Percentiles rank a stretch among this genome's conserved stretches.
These are phyloP conservation scores for Andrena bicolor DNA, from an alignment of 2,888 invertebrate genomes.

Conservation along the genomic window DNA sequence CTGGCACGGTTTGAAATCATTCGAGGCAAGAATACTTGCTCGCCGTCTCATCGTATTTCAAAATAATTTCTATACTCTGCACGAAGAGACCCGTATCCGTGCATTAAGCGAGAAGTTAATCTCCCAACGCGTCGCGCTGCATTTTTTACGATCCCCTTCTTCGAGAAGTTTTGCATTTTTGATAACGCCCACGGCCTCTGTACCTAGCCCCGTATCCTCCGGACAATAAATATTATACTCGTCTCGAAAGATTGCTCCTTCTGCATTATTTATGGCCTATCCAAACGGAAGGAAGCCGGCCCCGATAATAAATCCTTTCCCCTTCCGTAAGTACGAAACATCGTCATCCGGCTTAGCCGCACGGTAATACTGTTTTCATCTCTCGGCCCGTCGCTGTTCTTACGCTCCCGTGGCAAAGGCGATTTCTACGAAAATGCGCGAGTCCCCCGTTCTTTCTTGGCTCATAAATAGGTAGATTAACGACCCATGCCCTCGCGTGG, in stretches of 20 bases:
- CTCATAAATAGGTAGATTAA: constrained; percentile 22
- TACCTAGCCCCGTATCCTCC: not conserved
- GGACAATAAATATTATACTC: constrained; percentile 32
- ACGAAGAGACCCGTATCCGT: not conserved
- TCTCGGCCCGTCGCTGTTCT: constrained; percentile 26
- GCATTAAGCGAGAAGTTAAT: constrained; percentile 27
- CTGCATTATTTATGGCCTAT: constrained; percentile 37
- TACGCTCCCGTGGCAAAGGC: constrained; percentile 20
- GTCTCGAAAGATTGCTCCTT: constrained; percentile 9
- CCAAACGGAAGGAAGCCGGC: constrained; percentile 40
- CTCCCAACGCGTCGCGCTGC: not conserved
- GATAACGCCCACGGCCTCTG: not conserved
- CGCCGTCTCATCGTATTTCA: not conserved
- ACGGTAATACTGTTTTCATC: constrained; percentile 50
- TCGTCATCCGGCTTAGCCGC: constrained; percentile 63
- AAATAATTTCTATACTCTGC: not conserved
- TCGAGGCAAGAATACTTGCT: not conserved
- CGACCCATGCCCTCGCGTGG: not conserved
- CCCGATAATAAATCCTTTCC: constrained; percentile 51
- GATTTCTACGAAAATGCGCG: constrained; percentile 24
- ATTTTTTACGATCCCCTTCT: constrained; percentile 14
- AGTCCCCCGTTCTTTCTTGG: not conserved
- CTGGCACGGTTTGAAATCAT: not conserved
- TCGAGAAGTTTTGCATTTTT: constrained; percentile 14
- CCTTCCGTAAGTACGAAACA: constrained; percentile 54